phyloP scores from a whole-genome alignment of 2,797 vertebrate genomes.

The Coendou prehensilis region DNA sequence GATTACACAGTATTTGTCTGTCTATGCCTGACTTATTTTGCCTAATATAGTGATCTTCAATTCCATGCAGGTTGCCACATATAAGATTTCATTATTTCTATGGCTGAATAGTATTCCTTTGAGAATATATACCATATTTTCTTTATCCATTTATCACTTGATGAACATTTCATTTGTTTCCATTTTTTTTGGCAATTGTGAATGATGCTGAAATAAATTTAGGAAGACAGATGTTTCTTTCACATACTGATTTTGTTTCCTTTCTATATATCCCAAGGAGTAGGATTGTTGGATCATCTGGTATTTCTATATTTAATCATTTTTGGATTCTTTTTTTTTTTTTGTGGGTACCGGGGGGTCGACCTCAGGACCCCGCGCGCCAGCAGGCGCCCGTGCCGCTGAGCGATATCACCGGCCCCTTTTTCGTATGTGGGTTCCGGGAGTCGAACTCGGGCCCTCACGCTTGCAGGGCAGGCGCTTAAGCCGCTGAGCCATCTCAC shows the following conservation, averaged over 20 bases:
- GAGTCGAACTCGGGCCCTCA: no score
- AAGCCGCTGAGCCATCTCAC: no score
- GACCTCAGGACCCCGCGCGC: no score
- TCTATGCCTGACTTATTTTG: neutral
- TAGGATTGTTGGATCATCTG: neutral
- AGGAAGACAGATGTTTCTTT: neutral
- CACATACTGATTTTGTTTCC: neutral
- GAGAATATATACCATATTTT: neutral
- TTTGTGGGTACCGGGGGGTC: no score
- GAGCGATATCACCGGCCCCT: no score
- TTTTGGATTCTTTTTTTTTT: no score
- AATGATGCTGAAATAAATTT: neutral
- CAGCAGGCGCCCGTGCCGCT: no score
- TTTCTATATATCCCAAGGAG: neutral
- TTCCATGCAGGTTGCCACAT: neutral
- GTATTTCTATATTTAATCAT: neutral
- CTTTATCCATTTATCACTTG: neutral
- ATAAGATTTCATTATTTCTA: neutral
- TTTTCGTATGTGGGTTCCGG: no score
- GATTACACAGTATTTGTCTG: neutral
- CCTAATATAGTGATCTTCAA: neutral
- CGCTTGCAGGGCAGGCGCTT: no score
- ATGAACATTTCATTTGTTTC: neutral
- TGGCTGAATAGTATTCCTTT: neutral
- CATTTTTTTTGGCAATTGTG: neutral